Conservation (phyloP, 2,797 vertebrate species). For the Halcyon leucocephala region DNA sequence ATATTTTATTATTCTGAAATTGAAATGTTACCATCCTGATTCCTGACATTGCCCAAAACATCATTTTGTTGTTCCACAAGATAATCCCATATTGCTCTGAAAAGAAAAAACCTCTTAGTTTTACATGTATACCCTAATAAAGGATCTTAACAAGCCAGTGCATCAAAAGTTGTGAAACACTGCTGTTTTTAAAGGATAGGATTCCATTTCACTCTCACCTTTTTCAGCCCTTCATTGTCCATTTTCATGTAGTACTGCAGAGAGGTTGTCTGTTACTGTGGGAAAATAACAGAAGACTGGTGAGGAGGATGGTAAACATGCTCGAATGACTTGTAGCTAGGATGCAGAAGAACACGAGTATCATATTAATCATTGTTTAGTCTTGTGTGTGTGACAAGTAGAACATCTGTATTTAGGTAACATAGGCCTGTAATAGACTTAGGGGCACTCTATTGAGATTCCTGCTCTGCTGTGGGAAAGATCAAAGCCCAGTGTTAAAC, state of each 20-base stretch:
- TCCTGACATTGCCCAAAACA: neutral
- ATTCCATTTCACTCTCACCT: neutral
- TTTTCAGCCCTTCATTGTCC: neutral
- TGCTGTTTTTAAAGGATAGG: neutral
- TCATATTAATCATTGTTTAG: neutral
- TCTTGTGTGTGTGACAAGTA: neutral
- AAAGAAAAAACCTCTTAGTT: neutral
- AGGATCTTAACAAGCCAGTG: neutral
- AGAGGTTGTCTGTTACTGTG: neutral
- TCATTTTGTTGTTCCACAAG: neutral
- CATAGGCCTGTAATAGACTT: accelerated
- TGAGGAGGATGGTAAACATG: neutral
- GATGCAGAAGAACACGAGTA: neutral
- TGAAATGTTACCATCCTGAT: neutral
- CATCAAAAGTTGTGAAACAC: neutral
- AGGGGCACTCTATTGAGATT: accelerated
- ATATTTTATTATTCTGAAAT: neutral
- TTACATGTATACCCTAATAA: neutral
- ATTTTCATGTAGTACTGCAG: neutral
- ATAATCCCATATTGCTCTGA: neutral
- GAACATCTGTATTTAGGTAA: neutral
- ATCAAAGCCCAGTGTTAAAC: too few relatives aligned
- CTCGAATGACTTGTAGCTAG: neutral
- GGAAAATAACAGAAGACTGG: neutral
- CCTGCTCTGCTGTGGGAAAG: neutral